Evolutionary conservation across 2,888 invertebrate genomes (phyloP).

Genomic region (Alloscopus bannaensis): DNA sequence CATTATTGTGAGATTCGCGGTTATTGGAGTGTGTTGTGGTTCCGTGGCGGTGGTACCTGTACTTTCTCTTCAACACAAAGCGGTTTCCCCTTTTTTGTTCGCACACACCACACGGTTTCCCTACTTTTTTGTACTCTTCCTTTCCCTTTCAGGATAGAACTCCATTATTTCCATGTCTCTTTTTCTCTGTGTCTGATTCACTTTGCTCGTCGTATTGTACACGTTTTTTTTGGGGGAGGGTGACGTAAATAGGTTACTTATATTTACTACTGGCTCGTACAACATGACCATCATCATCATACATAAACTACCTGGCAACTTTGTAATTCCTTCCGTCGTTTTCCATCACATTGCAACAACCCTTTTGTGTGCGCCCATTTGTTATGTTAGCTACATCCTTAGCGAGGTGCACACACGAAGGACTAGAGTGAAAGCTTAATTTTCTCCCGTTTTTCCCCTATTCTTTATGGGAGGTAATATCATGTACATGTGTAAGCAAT

Average conservation of each 20-base stretch:
- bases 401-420: too few relatives aligned
- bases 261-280: not conserved
- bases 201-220: not conserved
- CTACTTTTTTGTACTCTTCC: too few relatives aligned
- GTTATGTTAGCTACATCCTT: too few relatives aligned
- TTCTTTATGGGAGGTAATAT: not conserved
- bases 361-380: too few relatives aligned
- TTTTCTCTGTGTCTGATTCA: slow-evolving; percentile 18
- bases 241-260: slow-evolving; percentile 30
- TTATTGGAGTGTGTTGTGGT: too few relatives aligned
- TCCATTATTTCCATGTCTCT: slow-evolving; percentile 8
- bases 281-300: not conserved
- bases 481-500: not conserved
- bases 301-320: too few relatives aligned
- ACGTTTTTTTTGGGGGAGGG: not conserved
- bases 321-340: not conserved
- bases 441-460: not conserved
- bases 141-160: not conserved
- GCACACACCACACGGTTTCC: too few relatives aligned
- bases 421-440: too few relatives aligned
- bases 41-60: too few relatives aligned
- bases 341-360: not conserved
- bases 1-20: too few relatives aligned
- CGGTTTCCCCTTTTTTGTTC: too few relatives aligned
- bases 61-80: too few relatives aligned